A percentile compares a stretch with the other conserved stretches of the same genome.
Evolutionary conservation across 2,113 vertebrate genomes (phyloP).

Genomic region (Gallinago jamesoni): DNA sequence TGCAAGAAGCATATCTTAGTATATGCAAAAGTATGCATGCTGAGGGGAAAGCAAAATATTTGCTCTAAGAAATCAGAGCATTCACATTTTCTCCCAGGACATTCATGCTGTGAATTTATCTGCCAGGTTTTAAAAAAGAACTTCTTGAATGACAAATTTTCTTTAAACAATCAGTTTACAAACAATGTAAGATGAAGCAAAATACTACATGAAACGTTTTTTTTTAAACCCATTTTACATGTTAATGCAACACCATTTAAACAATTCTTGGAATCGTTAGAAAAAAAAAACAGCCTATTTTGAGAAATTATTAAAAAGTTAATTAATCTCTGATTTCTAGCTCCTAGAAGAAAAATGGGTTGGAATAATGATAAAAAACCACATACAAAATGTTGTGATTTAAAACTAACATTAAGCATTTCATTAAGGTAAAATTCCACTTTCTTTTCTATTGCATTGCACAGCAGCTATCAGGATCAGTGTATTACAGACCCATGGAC

Average conservation of each 20-base stretch:
- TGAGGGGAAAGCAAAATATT: constrained; percentile 56
- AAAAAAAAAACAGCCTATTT: background rate
- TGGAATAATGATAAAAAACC: background rate
- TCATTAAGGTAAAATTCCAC: background rate
- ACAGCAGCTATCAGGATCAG: background rate
- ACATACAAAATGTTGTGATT: background rate
- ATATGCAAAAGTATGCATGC: constrained; percentile 80
- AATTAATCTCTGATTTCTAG: background rate
- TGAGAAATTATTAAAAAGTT: constrained; percentile 8
- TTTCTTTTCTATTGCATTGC: background rate
- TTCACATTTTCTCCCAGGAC: constrained; percentile 49
- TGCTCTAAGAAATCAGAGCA: constrained; percentile 59
- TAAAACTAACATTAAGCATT: background rate
- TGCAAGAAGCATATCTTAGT: constrained; percentile 72
- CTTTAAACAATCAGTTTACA: constrained; percentile 43
- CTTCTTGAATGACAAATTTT: constrained; percentile 16
- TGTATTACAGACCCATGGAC: background rate
- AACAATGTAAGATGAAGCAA: background rate
- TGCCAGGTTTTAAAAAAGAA: constrained; percentile 65
- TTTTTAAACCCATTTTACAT: background rate
- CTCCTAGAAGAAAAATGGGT: background rate
- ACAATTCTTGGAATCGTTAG: background rate
- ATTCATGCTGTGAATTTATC: constrained; percentile 51
- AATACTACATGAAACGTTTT: background rate
- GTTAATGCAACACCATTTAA: constrained; percentile 6